Evolutionary conservation across 2,888 invertebrate species (phyloP).

Genomic region (Chaetoderma sp.): DNA sequence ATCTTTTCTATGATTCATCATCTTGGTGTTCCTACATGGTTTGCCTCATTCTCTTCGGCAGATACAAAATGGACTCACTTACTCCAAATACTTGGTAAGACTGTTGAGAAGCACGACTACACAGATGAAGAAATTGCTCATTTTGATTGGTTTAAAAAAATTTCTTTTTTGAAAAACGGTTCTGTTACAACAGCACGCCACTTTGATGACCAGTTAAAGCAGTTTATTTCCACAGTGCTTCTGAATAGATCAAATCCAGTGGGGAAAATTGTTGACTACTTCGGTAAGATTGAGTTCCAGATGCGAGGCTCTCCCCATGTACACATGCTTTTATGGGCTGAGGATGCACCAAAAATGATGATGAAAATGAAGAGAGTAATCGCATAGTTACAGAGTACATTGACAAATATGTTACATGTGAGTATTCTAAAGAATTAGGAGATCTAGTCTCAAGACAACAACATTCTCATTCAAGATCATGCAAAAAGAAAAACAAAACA

Average conservation of each 20-base stretch:
- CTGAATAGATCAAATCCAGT: background rate
- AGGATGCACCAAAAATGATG: slow-evolving; percentile 9
- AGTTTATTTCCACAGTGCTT: background rate
- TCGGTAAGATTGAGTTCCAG: background rate
- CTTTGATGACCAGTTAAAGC: slow-evolving; percentile 1
- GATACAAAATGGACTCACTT: too few species aligned
- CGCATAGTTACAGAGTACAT: background rate
- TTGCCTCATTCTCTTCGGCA: too few species aligned
- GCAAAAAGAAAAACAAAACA: slow-evolving; percentile 1
- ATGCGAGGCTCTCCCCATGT: background rate
- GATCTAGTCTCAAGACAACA: background rate
- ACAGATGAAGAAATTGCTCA: background rate
- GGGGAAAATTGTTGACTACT: background rate
- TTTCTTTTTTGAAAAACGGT: background rate
- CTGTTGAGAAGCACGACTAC: background rate
- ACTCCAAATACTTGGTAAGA: too few species aligned
- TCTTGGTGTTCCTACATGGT: too few species aligned
- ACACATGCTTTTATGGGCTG: background rate
- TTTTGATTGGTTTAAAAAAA: background rate
- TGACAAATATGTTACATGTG: slow-evolving; percentile 4
- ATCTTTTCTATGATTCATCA: too few species aligned
- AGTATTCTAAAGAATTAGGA: background rate
- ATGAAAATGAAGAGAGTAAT: slow-evolving; percentile 1
- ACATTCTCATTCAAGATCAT: slow-evolving; percentile 6
- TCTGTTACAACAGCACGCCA: slow-evolving; percentile 2